Evolutionary conservation across 2,797 vertebrate genomes (phyloP).

Genomic region (Gambelia wislizenii): DNA sequence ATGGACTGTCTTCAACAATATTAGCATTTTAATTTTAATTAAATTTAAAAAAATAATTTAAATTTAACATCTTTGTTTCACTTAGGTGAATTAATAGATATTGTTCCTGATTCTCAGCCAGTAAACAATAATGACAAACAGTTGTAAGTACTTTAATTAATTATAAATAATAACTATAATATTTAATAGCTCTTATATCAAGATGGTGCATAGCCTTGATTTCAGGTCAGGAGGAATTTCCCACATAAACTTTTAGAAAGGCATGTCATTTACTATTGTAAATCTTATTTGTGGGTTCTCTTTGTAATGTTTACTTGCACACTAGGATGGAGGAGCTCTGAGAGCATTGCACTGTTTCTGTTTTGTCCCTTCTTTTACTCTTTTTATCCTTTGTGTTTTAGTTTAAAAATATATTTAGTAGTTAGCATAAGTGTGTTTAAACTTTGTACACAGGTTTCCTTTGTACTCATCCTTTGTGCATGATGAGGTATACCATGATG

Average conservation of each 20-base stretch:
- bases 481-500: background rate
- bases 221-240: background rate
- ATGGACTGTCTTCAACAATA: conserved; percentile 3
- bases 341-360: background rate
- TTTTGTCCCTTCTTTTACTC: background rate
- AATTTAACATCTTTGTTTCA: conserved; percentile 61
- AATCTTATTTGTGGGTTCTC: background rate
- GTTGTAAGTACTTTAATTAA: conserved; percentile 81
- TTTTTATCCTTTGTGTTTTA: background rate
- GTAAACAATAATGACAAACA: conserved; percentile 59
- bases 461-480: background rate
- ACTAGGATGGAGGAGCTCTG: background rate
- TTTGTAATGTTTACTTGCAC: background rate
- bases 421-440: background rate
- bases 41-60: conserved; percentile 37
- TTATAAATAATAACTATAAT: background rate
- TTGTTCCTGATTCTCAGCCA: conserved; percentile 86
- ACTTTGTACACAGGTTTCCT: too few relatives aligned
- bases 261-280: background rate
- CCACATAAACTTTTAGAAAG: background rate
- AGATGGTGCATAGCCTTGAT: background rate
- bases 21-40: conserved; percentile 42
- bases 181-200: background rate
- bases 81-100: conserved; percentile 80
- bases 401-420: background rate